Percentiles rank a stretch among this genome's conserved stretches.
Evolutionary conservation across 2,797 vertebrate species (phyloP).

Genomic region (Amblyraja radiata): DNA sequence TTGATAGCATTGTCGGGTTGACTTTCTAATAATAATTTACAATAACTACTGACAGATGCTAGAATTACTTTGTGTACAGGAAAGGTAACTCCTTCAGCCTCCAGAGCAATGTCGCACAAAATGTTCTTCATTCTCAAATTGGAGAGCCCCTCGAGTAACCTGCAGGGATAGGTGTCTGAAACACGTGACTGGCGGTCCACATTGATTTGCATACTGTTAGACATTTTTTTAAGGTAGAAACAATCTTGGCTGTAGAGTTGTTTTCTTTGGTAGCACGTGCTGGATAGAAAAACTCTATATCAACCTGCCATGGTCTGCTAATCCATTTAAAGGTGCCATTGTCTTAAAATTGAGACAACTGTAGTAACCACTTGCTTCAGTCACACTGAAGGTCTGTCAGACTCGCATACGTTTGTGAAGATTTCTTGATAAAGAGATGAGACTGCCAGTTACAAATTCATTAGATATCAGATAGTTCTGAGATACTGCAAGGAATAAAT

Average conservation of each 20-base stretch:
- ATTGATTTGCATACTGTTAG: neutral
- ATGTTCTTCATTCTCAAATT: conserved; percentile 26
- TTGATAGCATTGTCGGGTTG: fast-evolving
- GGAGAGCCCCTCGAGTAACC: conserved; percentile 46
- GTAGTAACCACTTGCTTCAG: neutral
- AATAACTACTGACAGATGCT: conserved; percentile 52
- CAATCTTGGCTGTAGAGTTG: neutral
- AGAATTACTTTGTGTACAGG: conserved; percentile 51
- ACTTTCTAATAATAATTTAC: conserved; percentile 41
- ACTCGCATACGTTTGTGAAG: neutral
- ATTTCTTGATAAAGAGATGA: neutral
- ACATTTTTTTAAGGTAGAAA: neutral
- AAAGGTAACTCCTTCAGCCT: conserved; percentile 49
- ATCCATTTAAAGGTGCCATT: neutral
- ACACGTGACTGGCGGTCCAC: neutral
- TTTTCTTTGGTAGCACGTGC: neutral
- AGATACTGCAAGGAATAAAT: neutral
- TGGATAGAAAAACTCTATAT: neutral
- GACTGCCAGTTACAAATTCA: neutral
- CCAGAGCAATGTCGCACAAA: conserved; percentile 48
- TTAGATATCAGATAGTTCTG: neutral
- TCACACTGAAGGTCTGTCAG: neutral
- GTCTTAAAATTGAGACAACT: neutral
- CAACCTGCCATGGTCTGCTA: neutral
- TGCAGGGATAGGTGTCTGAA: conserved; percentile 44